Evolutionary conservation across 2,888 invertebrate genomes (phyloP).

Genomic region (Clusia tigrina): DNA sequence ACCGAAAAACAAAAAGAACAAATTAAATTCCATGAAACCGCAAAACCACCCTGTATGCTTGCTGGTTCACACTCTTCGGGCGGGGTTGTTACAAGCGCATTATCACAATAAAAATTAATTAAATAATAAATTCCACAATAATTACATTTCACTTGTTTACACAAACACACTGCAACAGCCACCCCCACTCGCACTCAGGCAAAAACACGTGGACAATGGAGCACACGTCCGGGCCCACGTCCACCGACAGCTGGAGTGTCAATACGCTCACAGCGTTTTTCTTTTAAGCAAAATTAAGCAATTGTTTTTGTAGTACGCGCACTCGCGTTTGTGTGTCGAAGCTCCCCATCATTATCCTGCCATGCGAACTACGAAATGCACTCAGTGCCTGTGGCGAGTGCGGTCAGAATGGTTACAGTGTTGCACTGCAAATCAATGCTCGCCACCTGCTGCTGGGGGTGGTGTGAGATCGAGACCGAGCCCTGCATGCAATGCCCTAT

Average conservation of each 20-base stretch:
- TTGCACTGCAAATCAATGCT: constrained; percentile 17
- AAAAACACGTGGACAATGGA: constrained; percentile 11
- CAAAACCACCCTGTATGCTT: constrained; percentile 32
- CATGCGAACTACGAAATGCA: constrained; percentile 32
- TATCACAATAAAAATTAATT: constrained; percentile 60
- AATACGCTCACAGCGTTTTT: neutral
- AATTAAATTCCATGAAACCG: constrained; percentile 54
- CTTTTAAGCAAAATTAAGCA: neutral
- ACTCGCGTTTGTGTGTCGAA: constrained; percentile 30
- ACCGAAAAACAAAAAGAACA: constrained; percentile 45
- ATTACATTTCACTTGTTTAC: constrained; percentile 56
- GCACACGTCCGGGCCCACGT: constrained; percentile 25
- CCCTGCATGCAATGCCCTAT: neutral
- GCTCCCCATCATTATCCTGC: constrained; percentile 22
- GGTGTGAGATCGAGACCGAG: neutral
- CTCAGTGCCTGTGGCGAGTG: constrained; percentile 41
- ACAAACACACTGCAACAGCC: constrained; percentile 37
- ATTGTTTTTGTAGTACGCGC: neutral
- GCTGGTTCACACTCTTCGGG: neutral
- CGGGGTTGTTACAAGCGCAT: constrained; percentile 48
- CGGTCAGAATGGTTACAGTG: constrained; percentile 56
- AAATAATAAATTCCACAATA: constrained; percentile 60
- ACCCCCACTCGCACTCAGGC: constrained; percentile 27
- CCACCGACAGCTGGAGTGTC: neutral
- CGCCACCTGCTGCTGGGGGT: constrained; percentile 6